Conservation (phyloP, 2,797 vertebrate genomes). For the Philypnodon macrostomus region DNA sequence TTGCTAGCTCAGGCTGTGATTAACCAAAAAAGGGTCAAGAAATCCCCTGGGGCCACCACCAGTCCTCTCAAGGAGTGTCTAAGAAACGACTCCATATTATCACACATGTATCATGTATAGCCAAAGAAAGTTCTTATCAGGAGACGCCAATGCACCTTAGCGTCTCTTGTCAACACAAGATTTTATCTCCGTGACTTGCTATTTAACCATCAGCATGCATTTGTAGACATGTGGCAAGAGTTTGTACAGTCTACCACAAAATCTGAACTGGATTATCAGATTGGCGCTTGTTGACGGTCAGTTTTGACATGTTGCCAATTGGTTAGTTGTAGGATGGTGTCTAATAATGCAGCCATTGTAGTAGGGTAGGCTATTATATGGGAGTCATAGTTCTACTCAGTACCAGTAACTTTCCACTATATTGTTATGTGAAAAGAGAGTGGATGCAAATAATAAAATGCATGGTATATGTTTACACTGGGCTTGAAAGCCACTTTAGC, state of each 20-base stretch:
- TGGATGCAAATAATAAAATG: constrained; percentile 9
- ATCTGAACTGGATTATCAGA: constrained; percentile 1
- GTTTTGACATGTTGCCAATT: constrained; percentile 23
- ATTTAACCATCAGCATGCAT: too few relatives aligned
- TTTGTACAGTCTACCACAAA: neutral
- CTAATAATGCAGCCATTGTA: constrained; percentile 49
- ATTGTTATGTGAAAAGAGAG: constrained; percentile 21
- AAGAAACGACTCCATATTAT: neutral
- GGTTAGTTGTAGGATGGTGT: constrained; percentile 18
- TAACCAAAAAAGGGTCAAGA: constrained; percentile 20
- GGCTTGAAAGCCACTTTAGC: constrained; percentile 5
- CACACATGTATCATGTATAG: too few relatives aligned
- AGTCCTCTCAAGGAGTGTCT: constrained; percentile 13
- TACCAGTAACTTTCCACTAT: constrained; percentile 61
- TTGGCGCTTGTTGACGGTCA: neutral
- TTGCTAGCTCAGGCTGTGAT: constrained; percentile 45
- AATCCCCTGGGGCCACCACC: constrained; percentile 13
- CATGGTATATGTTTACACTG: constrained; percentile 18
- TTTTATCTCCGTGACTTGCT: too few relatives aligned
- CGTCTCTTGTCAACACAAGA: neutral
- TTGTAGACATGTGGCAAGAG: neutral
- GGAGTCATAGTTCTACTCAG: constrained; percentile 40
- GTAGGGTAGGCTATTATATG: too few relatives aligned
- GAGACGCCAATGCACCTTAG: neutral
- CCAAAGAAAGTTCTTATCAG: neutral